phyloP scores from a whole-genome alignment of 2,888 invertebrate genomes.

The Eupithecia exiguata region DNA sequence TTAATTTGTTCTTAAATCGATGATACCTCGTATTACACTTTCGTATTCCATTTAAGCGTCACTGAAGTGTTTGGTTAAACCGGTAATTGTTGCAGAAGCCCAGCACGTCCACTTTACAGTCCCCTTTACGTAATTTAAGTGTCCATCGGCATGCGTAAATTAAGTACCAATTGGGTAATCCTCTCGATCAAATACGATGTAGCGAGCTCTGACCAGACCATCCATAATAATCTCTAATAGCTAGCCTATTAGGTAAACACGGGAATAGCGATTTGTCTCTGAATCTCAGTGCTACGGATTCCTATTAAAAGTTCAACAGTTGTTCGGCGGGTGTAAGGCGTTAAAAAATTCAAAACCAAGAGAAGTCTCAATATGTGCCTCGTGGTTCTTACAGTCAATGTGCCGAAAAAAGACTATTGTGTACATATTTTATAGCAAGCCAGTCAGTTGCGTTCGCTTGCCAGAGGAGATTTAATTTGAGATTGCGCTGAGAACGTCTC shows the following conservation, averaged over 20 bases:
- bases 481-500: conserved; percentile 71
- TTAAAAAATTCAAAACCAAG: conserved; percentile 36
- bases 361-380: conserved; percentile 45
- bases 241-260: background rate
- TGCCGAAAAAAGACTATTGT: conserved; percentile 58
- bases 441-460: conserved; percentile 60
- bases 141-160: conserved; percentile 25
- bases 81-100: conserved; percentile 26
- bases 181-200: conserved; percentile 32
- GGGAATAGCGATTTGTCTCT: conserved; percentile 10
- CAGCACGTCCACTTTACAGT: conserved; percentile 24
- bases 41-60: background rate
- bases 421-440: conserved; percentile 61
- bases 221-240: conserved; percentile 18
- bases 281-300: conserved; percentile 12
- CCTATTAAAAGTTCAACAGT: conserved; percentile 24
- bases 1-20: conserved; percentile 3
- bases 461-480: conserved; percentile 77
- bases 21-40: background rate
- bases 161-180: conserved; percentile 33
- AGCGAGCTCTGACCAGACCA: conserved; percentile 20
- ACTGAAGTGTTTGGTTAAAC: conserved; percentile 8
- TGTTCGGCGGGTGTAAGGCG: conserved; percentile 33
- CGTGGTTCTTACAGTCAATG: conserved; percentile 58
- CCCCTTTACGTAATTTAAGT: conserved; percentile 26